Base-by-base conservation (phyloP, 2,888 invertebrate species). In the Lysandra bellargus region DNA sequence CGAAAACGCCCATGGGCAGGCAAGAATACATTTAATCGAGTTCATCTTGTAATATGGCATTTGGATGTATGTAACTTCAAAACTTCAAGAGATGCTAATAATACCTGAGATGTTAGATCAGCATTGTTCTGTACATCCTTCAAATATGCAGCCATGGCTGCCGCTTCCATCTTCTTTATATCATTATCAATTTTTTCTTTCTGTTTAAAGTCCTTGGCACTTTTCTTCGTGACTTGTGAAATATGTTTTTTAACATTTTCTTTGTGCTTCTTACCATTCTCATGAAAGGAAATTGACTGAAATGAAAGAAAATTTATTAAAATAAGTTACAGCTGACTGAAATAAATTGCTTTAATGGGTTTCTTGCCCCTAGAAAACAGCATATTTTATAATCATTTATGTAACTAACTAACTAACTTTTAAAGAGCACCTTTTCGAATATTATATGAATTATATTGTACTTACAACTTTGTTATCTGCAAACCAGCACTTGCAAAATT, bases 401-500 rank as follows among this genome's bases (percentile, higher is more conserved):
- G 40, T 40, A n/a, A n/a, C n/a, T n/a, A n/a, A n/a, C n/a, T n/a
- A n/a, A n/a, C n/a, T n/a, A 6, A 1, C 6, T 40, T 6, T 44
- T 44, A 7, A 7, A 7, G 44, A 7, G 7, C 4, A 44, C 44
- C 44, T 44, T 44, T 44, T 44, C 44, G 7, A 44, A 44, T 37
- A 33, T 33, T 37, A 37, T n/a, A 53, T 17, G 23, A 23, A 23
- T 23, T 23, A 14, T 23, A 3, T n/a, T 78, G 81, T 80, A 94
- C 95, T 95, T 93, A 97, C 97, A 79, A 98, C 98, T 95, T 98
- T 98, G 89, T 99, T 99, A 91, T 99, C 99, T 79, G 99, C 98
- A 85, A 99, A 97, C 99, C 99, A 99, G 88, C 99, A 99, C 92
- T 99, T 99, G 93, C 99, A 99, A 91, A 98, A 98, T 84, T 99